phyloP scores from a whole-genome alignment of 2,797 vertebrate species.

The Channallabes apus region DNA sequence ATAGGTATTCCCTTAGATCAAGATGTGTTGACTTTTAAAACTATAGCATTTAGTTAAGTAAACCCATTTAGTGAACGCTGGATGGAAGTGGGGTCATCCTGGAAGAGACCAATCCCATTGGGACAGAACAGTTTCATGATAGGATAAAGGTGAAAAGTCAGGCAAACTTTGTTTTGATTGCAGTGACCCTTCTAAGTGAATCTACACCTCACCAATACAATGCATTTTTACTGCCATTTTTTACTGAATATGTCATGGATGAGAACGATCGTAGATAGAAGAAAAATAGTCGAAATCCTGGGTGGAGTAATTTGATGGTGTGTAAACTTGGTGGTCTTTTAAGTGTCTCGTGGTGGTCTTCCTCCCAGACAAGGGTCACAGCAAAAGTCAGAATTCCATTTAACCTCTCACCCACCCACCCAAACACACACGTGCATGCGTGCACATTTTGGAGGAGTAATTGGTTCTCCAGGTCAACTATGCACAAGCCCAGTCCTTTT shows the following conservation, averaged over 20 bases:
- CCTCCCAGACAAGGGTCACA: conserved; percentile 42
- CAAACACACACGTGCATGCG: conserved; percentile 57
- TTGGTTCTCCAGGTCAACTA: conserved; percentile 76
- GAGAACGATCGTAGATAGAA: not conserved
- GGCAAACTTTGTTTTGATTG: not conserved
- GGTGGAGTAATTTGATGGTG: conserved; percentile 52
- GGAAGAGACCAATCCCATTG: not conserved
- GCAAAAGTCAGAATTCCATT: conserved; percentile 44
- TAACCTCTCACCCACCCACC: conserved; percentile 36
- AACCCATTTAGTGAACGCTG: not conserved
- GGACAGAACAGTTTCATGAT: not conserved
- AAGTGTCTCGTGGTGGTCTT: conserved; percentile 56
- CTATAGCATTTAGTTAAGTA: not conserved
- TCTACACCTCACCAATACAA: not conserved
- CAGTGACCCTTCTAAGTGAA: not conserved
- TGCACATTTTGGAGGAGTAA: conserved; percentile 60
- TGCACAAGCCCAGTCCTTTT: conserved; percentile 55
- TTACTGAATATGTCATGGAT: not conserved
- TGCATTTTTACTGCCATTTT: not conserved
- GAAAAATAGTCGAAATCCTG: not conserved
- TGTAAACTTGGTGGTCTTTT: conserved; percentile 66
- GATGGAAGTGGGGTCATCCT: not conserved
- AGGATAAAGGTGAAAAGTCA: not conserved
- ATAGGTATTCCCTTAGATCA: not conserved
- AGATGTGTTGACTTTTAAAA: not conserved